These are phyloP conservation scores for Dromiciops gliroides DNA, from an alignment of 2,113 vertebrate species.

Conservation along the genomic window DNA sequence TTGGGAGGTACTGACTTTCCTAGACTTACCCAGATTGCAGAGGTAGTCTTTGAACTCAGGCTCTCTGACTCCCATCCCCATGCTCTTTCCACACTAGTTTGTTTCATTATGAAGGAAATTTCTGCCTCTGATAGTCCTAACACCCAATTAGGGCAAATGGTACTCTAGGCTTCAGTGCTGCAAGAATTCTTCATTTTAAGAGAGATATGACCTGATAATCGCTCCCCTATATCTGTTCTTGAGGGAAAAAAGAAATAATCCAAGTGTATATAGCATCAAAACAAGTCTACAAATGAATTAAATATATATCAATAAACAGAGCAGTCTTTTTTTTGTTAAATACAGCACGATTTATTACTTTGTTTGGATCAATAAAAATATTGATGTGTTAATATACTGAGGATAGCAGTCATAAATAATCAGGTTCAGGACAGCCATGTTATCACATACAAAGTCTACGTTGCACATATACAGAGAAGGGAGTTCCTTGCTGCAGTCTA, in stretches of 20 bases:
- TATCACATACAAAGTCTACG: neutral
- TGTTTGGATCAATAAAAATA: neutral
- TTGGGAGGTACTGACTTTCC: too few species aligned
- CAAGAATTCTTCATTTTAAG: neutral
- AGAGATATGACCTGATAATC: neutral
- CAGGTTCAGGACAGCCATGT: neutral
- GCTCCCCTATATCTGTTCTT: neutral
- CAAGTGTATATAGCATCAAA: neutral
- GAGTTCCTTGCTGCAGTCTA: neutral
- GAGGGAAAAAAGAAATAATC: conserved; percentile 12
- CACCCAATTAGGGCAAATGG: neutral
- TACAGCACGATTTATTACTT: neutral
- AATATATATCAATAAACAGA: neutral
- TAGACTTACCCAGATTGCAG: too few species aligned
- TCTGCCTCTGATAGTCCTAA: too few species aligned
- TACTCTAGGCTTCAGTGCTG: neutral
- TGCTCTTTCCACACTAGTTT: too few species aligned
- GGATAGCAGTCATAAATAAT: neutral
- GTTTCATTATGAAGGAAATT: too few species aligned
- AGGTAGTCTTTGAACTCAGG: too few species aligned
- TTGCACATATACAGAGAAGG: neutral
- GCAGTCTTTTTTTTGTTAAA: neutral
- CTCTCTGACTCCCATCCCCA: too few species aligned
- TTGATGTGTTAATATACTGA: neutral
- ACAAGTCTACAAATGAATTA: neutral